These are phyloP conservation scores for Lonchura striata DNA, from an alignment of 2,113 vertebrate genomes.

Conservation along the genomic window DNA sequence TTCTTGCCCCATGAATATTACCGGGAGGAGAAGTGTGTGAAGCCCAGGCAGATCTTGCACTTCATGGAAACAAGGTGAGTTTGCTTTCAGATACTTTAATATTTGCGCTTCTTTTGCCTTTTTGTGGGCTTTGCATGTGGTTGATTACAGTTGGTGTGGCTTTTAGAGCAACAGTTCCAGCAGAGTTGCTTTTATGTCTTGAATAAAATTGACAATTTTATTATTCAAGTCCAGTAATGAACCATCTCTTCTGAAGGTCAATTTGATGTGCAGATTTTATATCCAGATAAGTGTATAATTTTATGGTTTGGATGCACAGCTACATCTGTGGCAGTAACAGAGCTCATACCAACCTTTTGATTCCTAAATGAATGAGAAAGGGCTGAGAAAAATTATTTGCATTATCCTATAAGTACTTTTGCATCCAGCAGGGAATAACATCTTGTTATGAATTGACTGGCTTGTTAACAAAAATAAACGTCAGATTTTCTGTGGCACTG, in stretches of 20 bases:
- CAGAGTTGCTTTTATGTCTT: not conserved
- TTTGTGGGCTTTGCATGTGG: not conserved
- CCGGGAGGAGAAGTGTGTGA: conserved; percentile 83
- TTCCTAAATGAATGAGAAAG: not conserved
- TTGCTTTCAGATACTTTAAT: not conserved
- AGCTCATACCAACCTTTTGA: not conserved
- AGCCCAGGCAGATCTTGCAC: conserved; percentile 80
- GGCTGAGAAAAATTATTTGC: not conserved
- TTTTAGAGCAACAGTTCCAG: not conserved
- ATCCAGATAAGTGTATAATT: not conserved
- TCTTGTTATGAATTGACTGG: not conserved
- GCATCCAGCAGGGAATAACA: not conserved
- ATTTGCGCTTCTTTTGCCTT: not conserved
- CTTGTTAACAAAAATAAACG: not conserved
- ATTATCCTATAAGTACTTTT: not conserved
- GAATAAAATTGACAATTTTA: not conserved
- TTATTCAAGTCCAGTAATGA: not conserved
- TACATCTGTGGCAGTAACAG: not conserved
- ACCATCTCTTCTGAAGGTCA: not conserved
- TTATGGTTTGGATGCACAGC: not conserved
- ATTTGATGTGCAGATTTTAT: not conserved
- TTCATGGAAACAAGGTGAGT: conserved; percentile 89
- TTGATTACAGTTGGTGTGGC: not conserved
- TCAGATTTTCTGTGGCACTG: not conserved
- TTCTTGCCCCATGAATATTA: conserved; percentile 85